phyloP scores from a whole-genome alignment of 2,113 vertebrate genomes.

The Eubucco bourcierii region DNA sequence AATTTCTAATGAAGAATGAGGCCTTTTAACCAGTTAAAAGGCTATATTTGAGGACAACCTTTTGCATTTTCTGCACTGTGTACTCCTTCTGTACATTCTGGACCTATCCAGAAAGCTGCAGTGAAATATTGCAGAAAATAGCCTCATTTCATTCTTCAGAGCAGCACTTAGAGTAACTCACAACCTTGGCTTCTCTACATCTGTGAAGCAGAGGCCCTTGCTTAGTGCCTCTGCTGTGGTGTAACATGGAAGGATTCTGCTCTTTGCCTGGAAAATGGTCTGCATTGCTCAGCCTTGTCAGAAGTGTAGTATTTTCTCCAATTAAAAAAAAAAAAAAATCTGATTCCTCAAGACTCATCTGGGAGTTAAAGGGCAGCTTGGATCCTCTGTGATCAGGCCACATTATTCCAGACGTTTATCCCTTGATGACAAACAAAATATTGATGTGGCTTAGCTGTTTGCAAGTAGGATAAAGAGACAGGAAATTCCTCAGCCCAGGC shows the following conservation, averaged over 20 bases:
- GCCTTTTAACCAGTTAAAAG: neutral
- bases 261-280: slow-evolving; percentile 35
- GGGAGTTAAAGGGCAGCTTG: neutral
- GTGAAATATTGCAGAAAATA: slow-evolving; percentile 21
- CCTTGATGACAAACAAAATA: neutral
- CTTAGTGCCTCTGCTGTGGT: neutral
- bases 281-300: neutral
- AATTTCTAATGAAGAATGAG: neutral
- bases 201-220: neutral
- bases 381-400: neutral
- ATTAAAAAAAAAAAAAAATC: neutral
- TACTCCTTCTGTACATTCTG: neutral
- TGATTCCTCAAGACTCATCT: neutral
- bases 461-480: slow-evolving; percentile 5
- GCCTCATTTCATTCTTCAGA: slow-evolving; percentile 18
- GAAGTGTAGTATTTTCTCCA: slow-evolving; percentile 3
- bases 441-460: slow-evolving; percentile 20
- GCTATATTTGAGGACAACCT: neutral
- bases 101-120: neutral
- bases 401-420: neutral
- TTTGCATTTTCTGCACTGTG: neutral
- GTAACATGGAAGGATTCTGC: slow-evolving; percentile 14
- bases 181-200: neutral
- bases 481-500: slow-evolving; percentile 20
- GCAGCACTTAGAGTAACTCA: neutral